phyloP scores from a whole-genome alignment of 2,888 invertebrate species.

The Idaea aversata region DNA sequence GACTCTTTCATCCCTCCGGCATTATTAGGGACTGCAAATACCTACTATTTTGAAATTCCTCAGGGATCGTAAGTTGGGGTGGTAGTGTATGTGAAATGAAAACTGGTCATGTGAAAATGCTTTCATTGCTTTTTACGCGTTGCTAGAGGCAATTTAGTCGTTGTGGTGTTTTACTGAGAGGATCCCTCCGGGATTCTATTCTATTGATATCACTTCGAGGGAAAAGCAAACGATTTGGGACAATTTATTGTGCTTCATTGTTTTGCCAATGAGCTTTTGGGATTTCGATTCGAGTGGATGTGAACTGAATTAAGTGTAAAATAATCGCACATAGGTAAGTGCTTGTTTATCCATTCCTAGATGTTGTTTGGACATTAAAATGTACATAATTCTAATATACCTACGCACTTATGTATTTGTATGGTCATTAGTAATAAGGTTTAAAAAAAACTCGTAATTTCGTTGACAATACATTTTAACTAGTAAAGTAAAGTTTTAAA shows the following conservation, averaged over 20 bases:
- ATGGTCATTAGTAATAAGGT: too few relatives aligned
- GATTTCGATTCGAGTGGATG: neutral
- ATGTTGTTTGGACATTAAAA: neutral
- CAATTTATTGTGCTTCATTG: neutral
- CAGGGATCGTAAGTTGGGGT: slow-evolving; percentile 52
- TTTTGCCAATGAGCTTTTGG: slow-evolving; percentile 1
- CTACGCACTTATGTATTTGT: too few relatives aligned
- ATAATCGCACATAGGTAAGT: neutral
- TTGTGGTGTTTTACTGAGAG: slow-evolving; percentile 64
- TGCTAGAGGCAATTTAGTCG: slow-evolving; percentile 73
- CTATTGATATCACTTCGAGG: slow-evolving; percentile 60
- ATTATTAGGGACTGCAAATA: slow-evolving; percentile 71
- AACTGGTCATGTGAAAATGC: slow-evolving; percentile 77
- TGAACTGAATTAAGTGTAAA: neutral
- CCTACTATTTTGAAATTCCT: slow-evolving; percentile 67
- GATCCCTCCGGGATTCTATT: slow-evolving; percentile 42
- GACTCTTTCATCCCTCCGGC: slow-evolving; percentile 53
- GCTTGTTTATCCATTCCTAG: neutral
- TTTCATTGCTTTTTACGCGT: slow-evolving; percentile 77
- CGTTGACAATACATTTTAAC: too few relatives aligned
- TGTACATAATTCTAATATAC: neutral
- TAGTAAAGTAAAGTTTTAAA: too few relatives aligned
- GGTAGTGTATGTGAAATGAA: slow-evolving; percentile 66
- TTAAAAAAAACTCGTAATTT: too few relatives aligned
- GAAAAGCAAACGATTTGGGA: slow-evolving; percentile 35